phyloP scores from a whole-genome alignment of 2,113 vertebrate genomes.

The Porphyrio hochstetteri region DNA sequence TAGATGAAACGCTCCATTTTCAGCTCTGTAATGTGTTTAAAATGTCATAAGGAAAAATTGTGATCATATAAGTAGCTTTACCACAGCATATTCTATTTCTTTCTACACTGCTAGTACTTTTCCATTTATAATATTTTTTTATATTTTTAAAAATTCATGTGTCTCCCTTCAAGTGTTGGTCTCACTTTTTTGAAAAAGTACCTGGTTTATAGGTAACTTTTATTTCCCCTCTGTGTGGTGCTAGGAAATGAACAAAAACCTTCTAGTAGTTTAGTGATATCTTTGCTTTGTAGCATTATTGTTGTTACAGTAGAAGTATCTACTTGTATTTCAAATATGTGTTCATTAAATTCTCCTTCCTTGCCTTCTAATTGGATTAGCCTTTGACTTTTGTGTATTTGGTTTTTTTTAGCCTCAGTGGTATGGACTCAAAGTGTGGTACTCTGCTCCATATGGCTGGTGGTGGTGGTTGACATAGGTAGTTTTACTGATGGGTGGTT shows the following conservation, averaged over 20 bases:
- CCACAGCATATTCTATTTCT: background rate
- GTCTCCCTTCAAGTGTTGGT: accelerated
- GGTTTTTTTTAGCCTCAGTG: background rate
- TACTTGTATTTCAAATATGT: background rate
- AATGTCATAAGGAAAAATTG: background rate
- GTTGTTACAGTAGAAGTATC: background rate
- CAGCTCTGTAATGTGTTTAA: background rate
- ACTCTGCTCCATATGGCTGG: background rate
- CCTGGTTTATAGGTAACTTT: background rate
- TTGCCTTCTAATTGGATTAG: background rate
- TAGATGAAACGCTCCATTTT: background rate
- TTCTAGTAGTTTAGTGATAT: background rate
- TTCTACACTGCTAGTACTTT: background rate
- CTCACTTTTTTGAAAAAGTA: background rate
- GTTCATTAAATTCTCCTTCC: background rate
- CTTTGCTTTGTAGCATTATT: background rate
- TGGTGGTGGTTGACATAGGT: background rate
- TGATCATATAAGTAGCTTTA: background rate
- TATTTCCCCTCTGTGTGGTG: background rate
- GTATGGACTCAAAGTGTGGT: background rate
- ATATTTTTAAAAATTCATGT: background rate
- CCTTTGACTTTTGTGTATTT: background rate
- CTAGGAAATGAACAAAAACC: background rate
- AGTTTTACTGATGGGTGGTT: background rate
- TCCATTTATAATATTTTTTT: background rate